Evolutionary conservation across 2,888 invertebrate species (phyloP).

Genomic region (Epirrita christyi): DNA sequence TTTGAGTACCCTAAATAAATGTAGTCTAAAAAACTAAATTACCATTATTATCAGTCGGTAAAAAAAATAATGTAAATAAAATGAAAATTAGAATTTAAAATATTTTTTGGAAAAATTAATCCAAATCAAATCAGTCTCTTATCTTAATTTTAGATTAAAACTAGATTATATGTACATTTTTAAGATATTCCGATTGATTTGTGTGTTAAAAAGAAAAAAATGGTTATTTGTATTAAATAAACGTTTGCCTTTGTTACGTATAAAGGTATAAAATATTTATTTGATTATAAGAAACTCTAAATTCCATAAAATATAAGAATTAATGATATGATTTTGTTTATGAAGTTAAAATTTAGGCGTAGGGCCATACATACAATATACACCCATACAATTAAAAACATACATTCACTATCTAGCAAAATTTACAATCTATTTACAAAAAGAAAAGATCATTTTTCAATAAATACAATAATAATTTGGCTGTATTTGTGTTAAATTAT

Average conservation of each 20-base stretch:
- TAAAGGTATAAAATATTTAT: neutral
- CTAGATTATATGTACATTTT: conserved; percentile 71
- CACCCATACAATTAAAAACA: conserved; percentile 51
- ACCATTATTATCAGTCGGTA: conserved; percentile 68
- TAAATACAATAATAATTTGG: conserved; percentile 78
- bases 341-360: conserved; percentile 34
- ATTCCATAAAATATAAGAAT: conserved; percentile 2
- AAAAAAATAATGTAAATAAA: conserved; percentile 54
- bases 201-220: conserved; percentile 18
- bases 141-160: conserved; percentile 72
- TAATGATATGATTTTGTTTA: conserved; percentile 31
- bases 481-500: conserved; percentile 51
- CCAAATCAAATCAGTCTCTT: conserved; percentile 81
- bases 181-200: conserved; percentile 43
- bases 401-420: conserved; percentile 78
- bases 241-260: too few species aligned
- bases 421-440: conserved; percentile 78
- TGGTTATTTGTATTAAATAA: conserved; percentile 3
- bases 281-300: conserved; percentile 9
- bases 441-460: conserved; percentile 60
- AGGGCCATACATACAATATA: conserved; percentile 45
- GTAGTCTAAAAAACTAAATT: conserved; percentile 51
- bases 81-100: conserved; percentile 54
- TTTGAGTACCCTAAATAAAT: conserved; percentile 36
- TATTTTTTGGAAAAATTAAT: conserved; percentile 51